A percentile compares a stretch with the other conserved stretches of the same genome.
Conservation (phyloP, 2,888 invertebrate species). For the Yponomeuta malinellus region DNA sequence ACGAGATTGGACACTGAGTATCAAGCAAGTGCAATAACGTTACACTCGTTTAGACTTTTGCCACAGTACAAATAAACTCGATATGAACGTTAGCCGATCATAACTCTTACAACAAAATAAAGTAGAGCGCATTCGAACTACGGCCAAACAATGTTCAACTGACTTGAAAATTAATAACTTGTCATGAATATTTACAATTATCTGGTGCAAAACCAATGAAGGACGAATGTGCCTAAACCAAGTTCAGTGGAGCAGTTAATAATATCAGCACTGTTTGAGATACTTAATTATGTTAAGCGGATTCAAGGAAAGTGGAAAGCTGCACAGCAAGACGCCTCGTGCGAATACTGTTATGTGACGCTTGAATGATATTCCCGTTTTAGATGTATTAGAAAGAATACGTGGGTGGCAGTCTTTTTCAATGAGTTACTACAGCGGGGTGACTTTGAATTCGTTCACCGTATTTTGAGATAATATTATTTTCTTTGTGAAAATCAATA, state of each 20-base stretch:
- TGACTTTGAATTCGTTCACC: too few relatives aligned
- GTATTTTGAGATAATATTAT: too few relatives aligned
- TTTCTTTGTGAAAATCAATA: too few relatives aligned
- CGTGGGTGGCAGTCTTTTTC: background rate
- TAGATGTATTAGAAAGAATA: background rate
- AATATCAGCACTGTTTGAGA: background rate
- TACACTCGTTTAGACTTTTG: too few relatives aligned
- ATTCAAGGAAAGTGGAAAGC: constrained; percentile 18
- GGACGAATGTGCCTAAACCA: background rate
- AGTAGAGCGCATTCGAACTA: too few relatives aligned
- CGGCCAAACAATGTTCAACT: too few relatives aligned
- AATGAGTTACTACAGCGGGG: background rate
- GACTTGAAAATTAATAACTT: too few relatives aligned
- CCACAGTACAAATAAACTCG: too few relatives aligned
- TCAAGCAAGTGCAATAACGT: too few relatives aligned
- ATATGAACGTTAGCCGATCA: too few relatives aligned
- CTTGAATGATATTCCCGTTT: background rate
- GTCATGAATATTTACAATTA: too few relatives aligned
- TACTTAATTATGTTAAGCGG: constrained; percentile 18
- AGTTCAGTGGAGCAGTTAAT: background rate
- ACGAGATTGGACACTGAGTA: background rate
- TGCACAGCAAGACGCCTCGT: background rate
- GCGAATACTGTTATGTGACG: constrained; percentile 1
- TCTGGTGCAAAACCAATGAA: background rate
- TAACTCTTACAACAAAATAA: too few relatives aligned